A percentile compares a stretch with the other conserved stretches of the same genome.
Conservation (phyloP, 2,888 invertebrate genomes). For the Luffia ferchaultella region DNA sequence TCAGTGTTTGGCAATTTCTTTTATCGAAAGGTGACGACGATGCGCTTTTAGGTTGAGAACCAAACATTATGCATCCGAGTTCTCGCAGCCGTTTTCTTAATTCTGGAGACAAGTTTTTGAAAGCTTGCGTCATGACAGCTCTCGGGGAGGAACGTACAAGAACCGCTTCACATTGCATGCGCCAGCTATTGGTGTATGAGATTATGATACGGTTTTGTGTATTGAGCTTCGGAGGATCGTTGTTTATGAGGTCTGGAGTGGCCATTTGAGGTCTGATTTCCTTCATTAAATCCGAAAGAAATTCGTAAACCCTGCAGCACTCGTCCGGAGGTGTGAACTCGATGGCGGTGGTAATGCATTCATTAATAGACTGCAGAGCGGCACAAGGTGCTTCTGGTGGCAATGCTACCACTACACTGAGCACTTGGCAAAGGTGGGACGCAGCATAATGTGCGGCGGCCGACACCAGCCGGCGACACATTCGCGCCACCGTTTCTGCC, state of each 20-base stretch:
- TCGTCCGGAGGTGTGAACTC: conserved; percentile 83
- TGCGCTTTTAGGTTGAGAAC: conserved; percentile 22
- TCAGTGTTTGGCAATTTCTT: too few species aligned
- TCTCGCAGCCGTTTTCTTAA: conserved; percentile 38
- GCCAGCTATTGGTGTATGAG: conserved; percentile 30
- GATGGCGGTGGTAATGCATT: conserved; percentile 80
- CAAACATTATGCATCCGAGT: conserved; percentile 40
- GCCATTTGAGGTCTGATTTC: too few species aligned
- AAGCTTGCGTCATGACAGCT: conserved; percentile 35
- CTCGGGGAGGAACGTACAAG: conserved; percentile 37
- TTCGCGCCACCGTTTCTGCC: conserved; percentile 80
- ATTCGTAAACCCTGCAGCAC: conserved; percentile 80
- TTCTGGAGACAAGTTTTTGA: conserved; percentile 36
- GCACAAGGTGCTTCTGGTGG: conserved; percentile 23
- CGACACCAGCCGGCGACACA: conserved; percentile 82
- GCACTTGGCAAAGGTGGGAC: conserved; percentile 78
- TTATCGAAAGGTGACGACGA: too few species aligned
- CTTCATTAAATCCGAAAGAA: conserved; percentile 29
- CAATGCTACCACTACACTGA: conserved; percentile 69
- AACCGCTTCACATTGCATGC: conserved; percentile 36
- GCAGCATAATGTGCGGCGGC: conserved; percentile 82
- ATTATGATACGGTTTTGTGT: conserved; percentile 22
- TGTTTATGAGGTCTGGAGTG: conserved; percentile 31
- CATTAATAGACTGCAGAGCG: conserved; percentile 59
- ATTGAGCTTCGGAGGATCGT: conserved; percentile 19